phyloP scores from a whole-genome alignment of 2,113 vertebrate genomes.

The Gopherus evgoodei region DNA sequence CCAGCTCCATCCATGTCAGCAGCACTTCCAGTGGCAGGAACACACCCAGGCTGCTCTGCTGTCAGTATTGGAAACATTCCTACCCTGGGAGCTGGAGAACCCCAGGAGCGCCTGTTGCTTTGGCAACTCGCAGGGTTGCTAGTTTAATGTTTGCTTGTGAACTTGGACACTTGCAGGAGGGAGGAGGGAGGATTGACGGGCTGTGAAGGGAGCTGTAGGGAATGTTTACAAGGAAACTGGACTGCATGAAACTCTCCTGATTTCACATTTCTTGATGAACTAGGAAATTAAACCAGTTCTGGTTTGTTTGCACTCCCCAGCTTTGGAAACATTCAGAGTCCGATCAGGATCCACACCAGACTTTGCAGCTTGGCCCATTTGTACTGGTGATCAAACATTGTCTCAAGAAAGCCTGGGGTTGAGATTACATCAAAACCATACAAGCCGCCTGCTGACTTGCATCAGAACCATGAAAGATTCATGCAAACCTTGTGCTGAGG shows the following conservation, averaged over 20 bases:
- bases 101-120: neutral
- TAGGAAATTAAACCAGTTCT: neutral
- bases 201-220: neutral
- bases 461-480: neutral
- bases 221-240: neutral
- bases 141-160: neutral
- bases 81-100: neutral
- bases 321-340: neutral
- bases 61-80: neutral
- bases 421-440: neutral
- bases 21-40: neutral
- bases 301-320: neutral
- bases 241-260: neutral
- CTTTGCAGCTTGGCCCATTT: neutral
- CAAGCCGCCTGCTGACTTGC: neutral
- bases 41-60: neutral
- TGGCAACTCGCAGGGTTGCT: neutral
- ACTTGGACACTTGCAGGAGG: neutral
- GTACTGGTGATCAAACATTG: neutral
- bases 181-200: neutral
- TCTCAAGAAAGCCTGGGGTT: neutral
- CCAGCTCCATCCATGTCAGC: neutral
- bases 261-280: neutral
- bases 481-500: neutral
- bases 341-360: neutral